phyloP scores from a whole-genome alignment of 2,113 vertebrate species.

The Heliornis fulica region DNA sequence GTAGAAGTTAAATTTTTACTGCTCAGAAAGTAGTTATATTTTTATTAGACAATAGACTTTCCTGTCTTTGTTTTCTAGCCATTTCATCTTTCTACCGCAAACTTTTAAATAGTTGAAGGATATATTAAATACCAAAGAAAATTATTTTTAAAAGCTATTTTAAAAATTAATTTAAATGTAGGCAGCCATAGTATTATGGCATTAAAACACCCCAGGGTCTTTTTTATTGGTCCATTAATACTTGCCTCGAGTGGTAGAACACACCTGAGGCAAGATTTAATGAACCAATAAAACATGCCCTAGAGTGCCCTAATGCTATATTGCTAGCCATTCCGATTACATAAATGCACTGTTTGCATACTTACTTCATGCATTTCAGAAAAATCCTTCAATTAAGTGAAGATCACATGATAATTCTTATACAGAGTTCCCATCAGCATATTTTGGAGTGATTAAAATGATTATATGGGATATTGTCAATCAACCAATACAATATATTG shows the following conservation, averaged over 20 bases:
- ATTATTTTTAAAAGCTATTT: slow-evolving; percentile 77
- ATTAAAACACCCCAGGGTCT: slow-evolving; percentile 75
- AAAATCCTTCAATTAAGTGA: slow-evolving; percentile 75
- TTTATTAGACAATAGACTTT: slow-evolving; percentile 29
- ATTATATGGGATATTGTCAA: slow-evolving; percentile 11
- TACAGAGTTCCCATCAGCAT: slow-evolving; percentile 32
- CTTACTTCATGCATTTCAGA: slow-evolving; percentile 61
- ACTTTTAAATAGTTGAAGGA: slow-evolving; percentile 36
- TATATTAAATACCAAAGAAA: slow-evolving; percentile 71
- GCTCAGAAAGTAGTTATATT: neutral
- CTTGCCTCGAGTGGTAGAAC: slow-evolving; percentile 78
- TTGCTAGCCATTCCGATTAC: slow-evolving; percentile 72
- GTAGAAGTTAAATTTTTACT: neutral
- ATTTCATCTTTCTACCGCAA: slow-evolving; percentile 34
- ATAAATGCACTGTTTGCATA: slow-evolving; percentile 74
- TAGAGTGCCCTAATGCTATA: slow-evolving; percentile 74
- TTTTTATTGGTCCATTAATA: slow-evolving; percentile 84
- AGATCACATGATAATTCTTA: slow-evolving; percentile 59
- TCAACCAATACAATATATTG: neutral
- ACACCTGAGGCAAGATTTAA: slow-evolving; percentile 81
- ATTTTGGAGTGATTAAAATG: slow-evolving; percentile 54
- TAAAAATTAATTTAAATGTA: slow-evolving; percentile 81
- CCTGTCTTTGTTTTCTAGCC: slow-evolving; percentile 3
- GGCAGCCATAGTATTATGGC: slow-evolving; percentile 66
- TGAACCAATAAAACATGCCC: slow-evolving; percentile 81